Evolutionary conservation across 2,113 vertebrate species (phyloP), one percentile per base, ranked within the genome.

Genomic region (Coturnix japonica): DNA sequence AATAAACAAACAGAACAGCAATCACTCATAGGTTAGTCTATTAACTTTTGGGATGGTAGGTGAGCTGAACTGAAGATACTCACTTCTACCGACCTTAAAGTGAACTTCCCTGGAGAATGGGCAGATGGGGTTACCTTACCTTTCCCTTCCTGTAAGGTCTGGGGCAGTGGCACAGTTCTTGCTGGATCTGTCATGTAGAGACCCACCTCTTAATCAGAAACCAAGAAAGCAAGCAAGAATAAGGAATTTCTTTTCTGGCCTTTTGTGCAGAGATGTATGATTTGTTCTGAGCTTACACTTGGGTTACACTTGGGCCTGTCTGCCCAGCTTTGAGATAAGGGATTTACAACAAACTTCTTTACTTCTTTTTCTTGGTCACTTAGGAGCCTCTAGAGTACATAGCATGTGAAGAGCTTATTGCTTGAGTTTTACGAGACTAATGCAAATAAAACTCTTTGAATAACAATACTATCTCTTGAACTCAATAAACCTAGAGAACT

Each of bases 371-470:
- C n/a, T n/a, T 33, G 47, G 37, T 89, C 78, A 76, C 74, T 86
- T 81, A 92, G 80, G 92, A 93, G 53, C 87, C 91, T 94, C 66
- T 84, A 33, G 65, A 91, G 39, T 69, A 82, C 44, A 90, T 33
- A 30, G 86, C 53, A 56, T n/a, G n/a, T 65, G 72, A 82, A 81
- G 81, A 94, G 88, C 81, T 95, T 95, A 87, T 95, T 96, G 89
- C 65, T 85, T 33, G 41, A 85, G 57, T 94, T 97, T 97, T 95
- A 93, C 7, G 11, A 91, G 81, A 90, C 46, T 81, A 75, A 79
- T 85, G 61, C 93, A 96, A 97, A 92, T 92, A 96, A 95, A 96
- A 93, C 74, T 86, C 87, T 90, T 85, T 93, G 64, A 95, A 80
- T 83, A 94, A 95, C 82, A 92, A 96, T 79, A 78, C 22, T 51